These are phyloP conservation scores for Ploceus nigricollis DNA, from an alignment of 2,113 vertebrate species.

Conservation along the genomic window DNA sequence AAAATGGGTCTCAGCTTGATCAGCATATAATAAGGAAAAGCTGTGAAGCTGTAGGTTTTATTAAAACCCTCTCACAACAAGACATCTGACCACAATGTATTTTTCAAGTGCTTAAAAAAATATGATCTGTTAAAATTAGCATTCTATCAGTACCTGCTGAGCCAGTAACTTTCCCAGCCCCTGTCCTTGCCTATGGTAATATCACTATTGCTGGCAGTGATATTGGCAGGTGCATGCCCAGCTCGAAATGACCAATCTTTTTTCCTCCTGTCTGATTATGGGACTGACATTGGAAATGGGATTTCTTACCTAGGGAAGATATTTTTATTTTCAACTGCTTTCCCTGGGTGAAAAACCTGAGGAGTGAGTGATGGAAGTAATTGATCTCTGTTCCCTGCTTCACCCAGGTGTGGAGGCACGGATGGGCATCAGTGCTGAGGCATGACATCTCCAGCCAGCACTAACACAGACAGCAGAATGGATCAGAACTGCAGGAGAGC, in stretches of 20 bases:
- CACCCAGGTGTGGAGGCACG: accelerated
- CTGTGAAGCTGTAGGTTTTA: background rate
- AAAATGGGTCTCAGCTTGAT: background rate
- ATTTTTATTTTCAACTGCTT: background rate
- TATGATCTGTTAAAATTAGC: background rate
- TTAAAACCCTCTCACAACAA: background rate
- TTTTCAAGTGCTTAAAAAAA: background rate
- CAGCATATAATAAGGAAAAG: background rate
- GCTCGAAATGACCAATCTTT: background rate
- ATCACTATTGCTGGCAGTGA: background rate
- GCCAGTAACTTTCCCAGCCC: background rate
- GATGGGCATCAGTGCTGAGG: background rate
- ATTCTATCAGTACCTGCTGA: background rate
- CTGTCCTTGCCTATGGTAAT: accelerated
- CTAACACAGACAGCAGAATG: background rate
- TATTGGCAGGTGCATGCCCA: accelerated
- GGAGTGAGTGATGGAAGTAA: background rate
- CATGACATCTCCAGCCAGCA: accelerated
- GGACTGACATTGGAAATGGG: background rate
- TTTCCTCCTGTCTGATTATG: background rate
- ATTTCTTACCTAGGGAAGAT: background rate
- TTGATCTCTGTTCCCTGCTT: background rate
- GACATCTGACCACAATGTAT: background rate
- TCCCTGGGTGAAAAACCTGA: background rate
- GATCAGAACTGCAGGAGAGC: background rate